A percentile compares a stretch with the other conserved stretches of the same genome.
Evolutionary conservation across 2,113 vertebrate species (phyloP).

Genomic region (Scolopax mira): DNA sequence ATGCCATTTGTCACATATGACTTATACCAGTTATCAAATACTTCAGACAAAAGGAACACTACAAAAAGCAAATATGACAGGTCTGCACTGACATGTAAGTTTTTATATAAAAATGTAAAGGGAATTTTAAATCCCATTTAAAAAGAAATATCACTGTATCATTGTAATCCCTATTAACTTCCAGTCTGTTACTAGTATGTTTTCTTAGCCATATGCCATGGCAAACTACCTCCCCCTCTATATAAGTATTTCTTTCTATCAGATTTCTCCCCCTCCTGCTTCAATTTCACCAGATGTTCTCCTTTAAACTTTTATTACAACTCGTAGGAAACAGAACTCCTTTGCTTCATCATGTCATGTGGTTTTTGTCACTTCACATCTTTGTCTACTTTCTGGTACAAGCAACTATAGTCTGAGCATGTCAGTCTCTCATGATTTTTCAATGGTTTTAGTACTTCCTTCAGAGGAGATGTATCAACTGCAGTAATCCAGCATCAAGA

Average conservation of each 20-base stretch:
- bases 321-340: not conserved
- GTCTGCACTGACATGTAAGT: not conserved
- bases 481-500: not conserved
- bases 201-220: not conserved
- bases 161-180: not conserved
- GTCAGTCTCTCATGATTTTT: not conserved
- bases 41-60: not conserved
- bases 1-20: not conserved
- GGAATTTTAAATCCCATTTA: not conserved
- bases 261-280: not conserved
- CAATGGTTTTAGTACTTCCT: not conserved
- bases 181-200: not conserved
- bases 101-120: not conserved
- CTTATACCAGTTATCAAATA: not conserved
- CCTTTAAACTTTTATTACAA: not conserved
- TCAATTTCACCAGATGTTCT: not conserved
- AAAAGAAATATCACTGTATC: not conserved
- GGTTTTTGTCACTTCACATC: not conserved
- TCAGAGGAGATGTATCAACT: not conserved
- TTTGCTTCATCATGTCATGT: not conserved
- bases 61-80: not conserved
- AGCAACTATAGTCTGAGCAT: not conserved
- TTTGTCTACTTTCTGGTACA: not conserved
- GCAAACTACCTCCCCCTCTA: not conserved
- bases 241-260: not conserved